These are phyloP conservation scores for Volucella bombylans DNA, from an alignment of 2,888 invertebrate genomes.

Conservation along the genomic window DNA sequence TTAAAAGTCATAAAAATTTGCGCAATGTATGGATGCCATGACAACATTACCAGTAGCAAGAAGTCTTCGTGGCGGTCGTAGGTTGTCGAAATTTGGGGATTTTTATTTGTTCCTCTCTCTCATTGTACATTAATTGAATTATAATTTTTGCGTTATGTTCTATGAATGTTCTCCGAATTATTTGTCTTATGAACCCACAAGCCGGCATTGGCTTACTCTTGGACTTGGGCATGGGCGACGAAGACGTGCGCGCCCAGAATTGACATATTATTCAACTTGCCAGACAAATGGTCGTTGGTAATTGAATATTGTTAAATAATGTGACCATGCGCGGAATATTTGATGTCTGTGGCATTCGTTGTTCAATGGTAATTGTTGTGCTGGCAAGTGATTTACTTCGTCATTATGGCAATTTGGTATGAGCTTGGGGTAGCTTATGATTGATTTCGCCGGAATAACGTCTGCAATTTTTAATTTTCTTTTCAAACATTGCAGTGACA, in stretches of 20 bases:
- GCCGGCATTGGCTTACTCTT: conserved; percentile 2
- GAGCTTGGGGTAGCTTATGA: conserved; percentile 51
- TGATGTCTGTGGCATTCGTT: conserved; percentile 34
- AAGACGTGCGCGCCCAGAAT: conserved; percentile 15
- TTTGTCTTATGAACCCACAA: conserved; percentile 26
- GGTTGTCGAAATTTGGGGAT: conserved; percentile 41
- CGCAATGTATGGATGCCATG: conserved; percentile 28
- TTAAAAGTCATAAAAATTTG: conserved; percentile 41
- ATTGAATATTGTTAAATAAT: conserved; percentile 70
- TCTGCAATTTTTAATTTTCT: conserved; percentile 38
- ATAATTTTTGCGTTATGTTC: conserved; percentile 56
- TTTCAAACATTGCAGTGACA: conserved; percentile 15
- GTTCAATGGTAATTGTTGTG: conserved; percentile 38
- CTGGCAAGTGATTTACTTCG: conserved; percentile 65
- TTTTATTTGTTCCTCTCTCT: not conserved
- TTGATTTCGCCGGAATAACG: conserved; percentile 44
- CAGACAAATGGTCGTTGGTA: conserved; percentile 64
- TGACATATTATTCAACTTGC: conserved; percentile 53
- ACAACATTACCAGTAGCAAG: conserved; percentile 36
- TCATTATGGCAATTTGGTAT: conserved; percentile 57
- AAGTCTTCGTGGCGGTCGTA: conserved; percentile 15
- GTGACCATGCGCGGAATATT: conserved; percentile 65
- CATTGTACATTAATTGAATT: conserved; percentile 63
- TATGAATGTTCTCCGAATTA: conserved; percentile 47
- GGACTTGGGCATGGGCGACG: not conserved